Conservation (phyloP, 2,113 vertebrate genomes). For the Lophochroa leadbeateri region DNA sequence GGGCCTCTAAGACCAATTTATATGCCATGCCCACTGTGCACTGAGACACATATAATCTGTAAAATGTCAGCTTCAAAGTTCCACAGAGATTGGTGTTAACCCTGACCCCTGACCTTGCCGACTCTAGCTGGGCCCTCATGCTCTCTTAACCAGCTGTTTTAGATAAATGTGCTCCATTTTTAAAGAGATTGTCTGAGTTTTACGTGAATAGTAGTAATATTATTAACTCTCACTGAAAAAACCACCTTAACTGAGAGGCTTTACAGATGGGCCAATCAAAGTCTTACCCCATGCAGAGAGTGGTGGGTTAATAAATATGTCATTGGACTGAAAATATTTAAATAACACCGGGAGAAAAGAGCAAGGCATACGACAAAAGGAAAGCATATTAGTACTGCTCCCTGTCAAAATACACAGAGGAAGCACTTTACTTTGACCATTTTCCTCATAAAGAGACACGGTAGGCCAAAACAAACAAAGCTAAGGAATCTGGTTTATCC, state of each 20-base stretch:
- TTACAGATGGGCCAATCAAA: constrained; percentile 75
- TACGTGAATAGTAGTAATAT: constrained; percentile 78
- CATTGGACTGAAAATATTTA: constrained; percentile 81
- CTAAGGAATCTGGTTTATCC: constrained; percentile 78
- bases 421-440: constrained; percentile 83
- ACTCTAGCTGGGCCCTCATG: constrained; percentile 81
- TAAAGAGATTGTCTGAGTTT: constrained; percentile 79
- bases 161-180: constrained; percentile 86
- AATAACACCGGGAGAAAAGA: constrained; percentile 77
- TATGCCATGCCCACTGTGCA: constrained; percentile 82
- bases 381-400: constrained; percentile 81
- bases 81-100: constrained; percentile 89
- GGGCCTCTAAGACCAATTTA: constrained; percentile 85
- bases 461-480: constrained; percentile 82
- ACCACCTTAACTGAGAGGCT: constrained; percentile 74
- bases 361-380: constrained; percentile 80
- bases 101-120: constrained; percentile 84
- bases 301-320: constrained; percentile 83
- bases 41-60: constrained; percentile 87
- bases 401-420: constrained; percentile 86
- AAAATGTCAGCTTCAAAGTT: constrained; percentile 94
- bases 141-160: constrained; percentile 90
- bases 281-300: constrained; percentile 72
- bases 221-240: constrained; percentile 81
- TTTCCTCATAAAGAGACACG: constrained; percentile 82